phyloP scores from a whole-genome alignment of 2,888 invertebrate species.

The Phragmatobia fuliginosa region DNA sequence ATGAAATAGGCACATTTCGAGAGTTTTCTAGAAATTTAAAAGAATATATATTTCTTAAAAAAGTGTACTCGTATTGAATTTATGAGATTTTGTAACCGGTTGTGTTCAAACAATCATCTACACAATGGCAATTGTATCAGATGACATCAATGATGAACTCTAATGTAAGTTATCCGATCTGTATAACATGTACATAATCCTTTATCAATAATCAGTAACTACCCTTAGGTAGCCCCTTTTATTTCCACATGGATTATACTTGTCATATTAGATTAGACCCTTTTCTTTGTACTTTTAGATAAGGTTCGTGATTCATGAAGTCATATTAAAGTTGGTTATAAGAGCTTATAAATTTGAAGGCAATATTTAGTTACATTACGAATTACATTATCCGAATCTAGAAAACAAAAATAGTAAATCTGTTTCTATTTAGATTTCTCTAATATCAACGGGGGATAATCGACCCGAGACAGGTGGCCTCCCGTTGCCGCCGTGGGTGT shows the following conservation, averaged over 20 bases:
- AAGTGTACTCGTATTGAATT: no score
- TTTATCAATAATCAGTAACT: conserved; percentile 25
- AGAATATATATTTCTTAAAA: no score
- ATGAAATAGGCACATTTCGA: not conserved
- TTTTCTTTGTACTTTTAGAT: conserved; percentile 29
- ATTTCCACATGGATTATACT: conserved; percentile 30
- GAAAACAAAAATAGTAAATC: no score
- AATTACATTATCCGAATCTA: no score
- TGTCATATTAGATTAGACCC: conserved; percentile 33
- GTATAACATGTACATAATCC: conserved; percentile 33
- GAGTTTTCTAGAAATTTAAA: not conserved
- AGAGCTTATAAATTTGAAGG: not conserved
- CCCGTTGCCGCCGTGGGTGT: no score
- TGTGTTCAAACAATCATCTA: not conserved
- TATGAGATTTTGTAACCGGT: not conserved
- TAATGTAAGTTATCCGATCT: conserved; percentile 27
- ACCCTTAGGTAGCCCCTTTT: conserved; percentile 16
- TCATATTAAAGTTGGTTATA: not conserved
- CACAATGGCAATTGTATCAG: not conserved
- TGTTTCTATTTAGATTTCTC: not conserved
- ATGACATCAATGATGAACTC: conserved; percentile 21
- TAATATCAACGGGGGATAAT: no score
- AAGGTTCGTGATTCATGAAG: conserved; percentile 5
- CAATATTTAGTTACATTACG: not conserved
- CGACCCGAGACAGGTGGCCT: no score